A percentile compares a stretch with the other conserved stretches of the same genome.
phyloP scores from a whole-genome alignment of 2,888 invertebrate genomes.

The Drosophila phalerata region DNA sequence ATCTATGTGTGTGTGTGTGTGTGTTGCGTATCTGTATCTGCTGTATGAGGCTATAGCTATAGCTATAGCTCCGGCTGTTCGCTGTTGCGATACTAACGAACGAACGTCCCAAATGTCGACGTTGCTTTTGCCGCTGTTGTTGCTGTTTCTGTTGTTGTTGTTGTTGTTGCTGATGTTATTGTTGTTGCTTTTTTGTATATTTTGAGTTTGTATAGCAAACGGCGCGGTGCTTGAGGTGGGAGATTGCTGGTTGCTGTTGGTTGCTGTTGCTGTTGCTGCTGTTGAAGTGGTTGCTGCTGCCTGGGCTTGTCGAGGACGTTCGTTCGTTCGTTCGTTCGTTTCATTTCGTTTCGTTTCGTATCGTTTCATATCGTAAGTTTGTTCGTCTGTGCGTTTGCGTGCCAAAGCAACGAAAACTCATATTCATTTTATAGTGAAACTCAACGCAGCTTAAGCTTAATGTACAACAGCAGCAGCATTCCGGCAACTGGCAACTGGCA shows the following conservation, averaged over 20 bases:
- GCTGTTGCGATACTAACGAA: constrained; percentile 74
- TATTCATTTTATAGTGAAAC: constrained; percentile 77
- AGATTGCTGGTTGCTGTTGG: constrained; percentile 56
- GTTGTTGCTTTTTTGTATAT: constrained; percentile 62
- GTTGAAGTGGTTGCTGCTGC: constrained; percentile 43
- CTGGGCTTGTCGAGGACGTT: constrained; percentile 78
- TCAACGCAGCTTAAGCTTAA: constrained; percentile 74
- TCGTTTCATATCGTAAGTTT: constrained; percentile 47
- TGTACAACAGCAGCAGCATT: constrained; percentile 53
- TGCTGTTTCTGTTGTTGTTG: constrained; percentile 45
- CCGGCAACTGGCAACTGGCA: constrained; percentile 60
- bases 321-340: constrained; percentile 56
- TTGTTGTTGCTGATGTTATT: constrained; percentile 30
- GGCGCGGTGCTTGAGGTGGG: constrained; percentile 39
- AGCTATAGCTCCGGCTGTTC: constrained; percentile 65
- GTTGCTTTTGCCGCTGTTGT: constrained; percentile 48
- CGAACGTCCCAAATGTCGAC: constrained; percentile 79
- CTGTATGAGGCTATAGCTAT: constrained; percentile 54
- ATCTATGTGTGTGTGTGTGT: constrained; percentile 38
- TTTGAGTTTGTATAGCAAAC: constrained; percentile 47
- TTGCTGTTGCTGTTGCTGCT: constrained; percentile 38
- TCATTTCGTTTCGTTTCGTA: constrained; percentile 37
- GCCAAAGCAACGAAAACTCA: constrained; percentile 72
- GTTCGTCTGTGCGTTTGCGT: constrained; percentile 74
- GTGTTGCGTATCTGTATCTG: constrained; percentile 68